A percentile compares a stretch with the other conserved stretches of the same genome.
phyloP scores from a whole-genome alignment of 1,140 invertebrate species.

The Marisa cornuarietis region DNA sequence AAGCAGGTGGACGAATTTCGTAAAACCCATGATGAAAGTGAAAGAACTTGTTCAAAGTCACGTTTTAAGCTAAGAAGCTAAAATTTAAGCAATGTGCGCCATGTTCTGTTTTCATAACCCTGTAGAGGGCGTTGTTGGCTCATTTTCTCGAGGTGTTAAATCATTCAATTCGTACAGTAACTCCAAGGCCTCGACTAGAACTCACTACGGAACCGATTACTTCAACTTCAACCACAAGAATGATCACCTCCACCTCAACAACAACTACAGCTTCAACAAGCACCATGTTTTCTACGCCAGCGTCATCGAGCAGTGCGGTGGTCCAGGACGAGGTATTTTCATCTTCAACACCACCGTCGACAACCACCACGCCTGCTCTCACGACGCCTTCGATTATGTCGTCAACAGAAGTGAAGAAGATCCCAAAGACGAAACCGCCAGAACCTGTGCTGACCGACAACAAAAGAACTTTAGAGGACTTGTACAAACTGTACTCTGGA shows the following conservation, averaged over 20 bases:
- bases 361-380: neutral
- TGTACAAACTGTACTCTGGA: conserved; percentile 10
- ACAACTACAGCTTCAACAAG: conserved; percentile 13
- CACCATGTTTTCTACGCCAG: neutral
- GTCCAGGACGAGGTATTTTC: neutral
- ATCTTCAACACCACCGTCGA: neutral
- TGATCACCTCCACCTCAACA: neutral
- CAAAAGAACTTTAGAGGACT: conserved; percentile 9
- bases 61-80: no score
- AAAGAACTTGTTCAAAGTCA: no score
- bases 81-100: no score
- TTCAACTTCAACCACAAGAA: neutral
- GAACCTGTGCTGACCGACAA: conserved; percentile 9
- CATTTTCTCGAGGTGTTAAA: neutral
- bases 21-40: no score
- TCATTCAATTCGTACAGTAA: conserved; percentile 13
- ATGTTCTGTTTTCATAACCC: no score
- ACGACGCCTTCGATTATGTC: neutral
- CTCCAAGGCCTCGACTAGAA: conserved; percentile 12
- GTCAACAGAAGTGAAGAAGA: neutral
- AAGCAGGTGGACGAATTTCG: no score
- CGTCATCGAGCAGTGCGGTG: neutral
- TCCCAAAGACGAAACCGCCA: neutral
- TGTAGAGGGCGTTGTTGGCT: neutral
- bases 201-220: neutral